Conservation (phyloP, 2,113 vertebrate species). For the Mixornis gularis region DNA sequence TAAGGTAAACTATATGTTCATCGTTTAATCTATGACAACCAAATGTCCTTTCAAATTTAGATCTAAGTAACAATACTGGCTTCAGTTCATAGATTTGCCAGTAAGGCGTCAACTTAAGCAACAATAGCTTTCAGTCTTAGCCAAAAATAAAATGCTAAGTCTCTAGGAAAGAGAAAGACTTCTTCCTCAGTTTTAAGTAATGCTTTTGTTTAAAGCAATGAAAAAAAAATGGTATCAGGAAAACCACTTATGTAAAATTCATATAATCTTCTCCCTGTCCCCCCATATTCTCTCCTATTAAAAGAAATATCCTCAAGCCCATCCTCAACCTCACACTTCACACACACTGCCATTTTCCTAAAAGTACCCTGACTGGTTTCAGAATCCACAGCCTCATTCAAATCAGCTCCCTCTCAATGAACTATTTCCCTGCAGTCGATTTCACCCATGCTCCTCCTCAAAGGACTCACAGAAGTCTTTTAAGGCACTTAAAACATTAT, state of each 20-base stretch:
- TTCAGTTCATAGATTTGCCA: constrained; percentile 39
- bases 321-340: neutral
- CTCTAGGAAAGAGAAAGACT: neutral
- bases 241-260: neutral
- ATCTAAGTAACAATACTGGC: constrained; percentile 49
- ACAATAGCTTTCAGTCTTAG: constrained; percentile 30
- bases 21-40: neutral
- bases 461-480: neutral
- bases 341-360: neutral
- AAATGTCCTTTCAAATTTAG: constrained; percentile 31
- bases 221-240: neutral
- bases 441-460: neutral
- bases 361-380: neutral
- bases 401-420: neutral
- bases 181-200: constrained; percentile 20
- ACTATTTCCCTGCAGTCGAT: neutral
- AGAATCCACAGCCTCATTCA: neutral
- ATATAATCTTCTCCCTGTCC: neutral
- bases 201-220: constrained; percentile 18
- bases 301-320: neutral
- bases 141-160: constrained; percentile 11
- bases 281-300: neutral
- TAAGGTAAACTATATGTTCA: neutral
- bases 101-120: neutral
- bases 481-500: neutral